These are phyloP conservation scores for Rhineura floridana DNA, from an alignment of 2,113 vertebrate genomes.

Conservation along the genomic window DNA sequence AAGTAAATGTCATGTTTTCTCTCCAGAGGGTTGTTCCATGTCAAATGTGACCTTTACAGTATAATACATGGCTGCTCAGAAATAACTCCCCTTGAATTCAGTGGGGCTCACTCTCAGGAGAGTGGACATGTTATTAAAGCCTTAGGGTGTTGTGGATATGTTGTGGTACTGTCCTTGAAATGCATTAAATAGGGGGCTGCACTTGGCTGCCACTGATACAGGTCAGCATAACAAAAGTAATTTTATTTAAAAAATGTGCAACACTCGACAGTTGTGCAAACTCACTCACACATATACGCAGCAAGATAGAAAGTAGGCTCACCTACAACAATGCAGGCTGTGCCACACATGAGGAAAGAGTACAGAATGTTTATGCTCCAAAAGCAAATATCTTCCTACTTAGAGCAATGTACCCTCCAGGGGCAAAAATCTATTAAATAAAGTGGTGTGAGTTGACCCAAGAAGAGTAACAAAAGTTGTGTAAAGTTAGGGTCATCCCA, in stretches of 20 bases:
- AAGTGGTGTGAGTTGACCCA: not conserved
- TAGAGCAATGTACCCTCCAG: not conserved
- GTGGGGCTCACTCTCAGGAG: not conserved
- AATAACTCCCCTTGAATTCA: not conserved
- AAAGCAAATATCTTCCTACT: not conserved
- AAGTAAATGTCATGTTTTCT: not conserved
- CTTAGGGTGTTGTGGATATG: not conserved
- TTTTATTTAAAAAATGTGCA: not conserved
- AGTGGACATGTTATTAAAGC: not conserved
- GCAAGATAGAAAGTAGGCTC: not conserved
- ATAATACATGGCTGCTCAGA: not conserved
- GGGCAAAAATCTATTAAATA: not conserved
- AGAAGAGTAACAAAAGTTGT: too few species aligned
- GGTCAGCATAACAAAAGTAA: not conserved
- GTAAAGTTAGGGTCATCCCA: too few species aligned
- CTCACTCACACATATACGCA: not conserved
- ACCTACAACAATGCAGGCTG: too few species aligned
- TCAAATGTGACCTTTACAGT: not conserved
- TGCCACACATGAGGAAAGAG: not conserved
- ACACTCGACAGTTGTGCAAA: too few species aligned
- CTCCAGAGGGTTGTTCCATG: not conserved
- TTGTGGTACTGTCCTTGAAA: not conserved
- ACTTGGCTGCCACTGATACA: not conserved
- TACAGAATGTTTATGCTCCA: not conserved
- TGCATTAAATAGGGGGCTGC: not conserved